Evolutionary conservation across 1,140 invertebrate species (phyloP).

Genomic region (Apis florea): DNA sequence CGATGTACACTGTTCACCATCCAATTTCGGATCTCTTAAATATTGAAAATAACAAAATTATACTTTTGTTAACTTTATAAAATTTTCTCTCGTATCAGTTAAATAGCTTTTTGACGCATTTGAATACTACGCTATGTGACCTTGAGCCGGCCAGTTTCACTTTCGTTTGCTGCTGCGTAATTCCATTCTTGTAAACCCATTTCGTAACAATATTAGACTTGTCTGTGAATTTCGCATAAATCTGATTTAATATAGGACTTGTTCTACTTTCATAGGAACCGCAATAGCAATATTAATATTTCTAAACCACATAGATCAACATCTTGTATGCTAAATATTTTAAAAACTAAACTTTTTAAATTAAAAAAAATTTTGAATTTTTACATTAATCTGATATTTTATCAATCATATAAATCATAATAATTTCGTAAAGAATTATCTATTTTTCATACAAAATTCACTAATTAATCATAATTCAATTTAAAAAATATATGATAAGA

Average conservation of each 20-base stretch:
- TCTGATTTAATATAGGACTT: background rate
- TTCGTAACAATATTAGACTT: slow-evolving; percentile 27
- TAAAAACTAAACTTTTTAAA: background rate
- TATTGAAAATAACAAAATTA: background rate
- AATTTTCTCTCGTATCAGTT: background rate
- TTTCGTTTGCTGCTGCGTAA: slow-evolving; percentile 41
- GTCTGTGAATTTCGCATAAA: slow-evolving; percentile 7
- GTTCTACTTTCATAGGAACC: background rate
- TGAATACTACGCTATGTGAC: background rate
- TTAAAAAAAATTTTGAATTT: background rate
- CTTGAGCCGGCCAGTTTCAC: slow-evolving; percentile 44
- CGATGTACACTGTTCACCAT: slow-evolving; percentile 63
- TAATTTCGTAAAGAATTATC: too few relatives aligned
- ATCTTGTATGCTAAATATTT: too few relatives aligned
- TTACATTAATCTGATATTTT: too few relatives aligned
- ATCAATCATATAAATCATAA: too few relatives aligned
- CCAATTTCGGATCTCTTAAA: slow-evolving; percentile 68
- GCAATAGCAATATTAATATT: background rate
- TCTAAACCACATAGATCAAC: background rate
- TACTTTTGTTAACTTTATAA: background rate
- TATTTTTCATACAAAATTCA: background rate
- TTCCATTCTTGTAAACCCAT: slow-evolving; percentile 13
- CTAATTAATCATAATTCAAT: background rate
- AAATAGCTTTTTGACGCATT: background rate
- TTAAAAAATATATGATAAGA: too few relatives aligned